Conservation (phyloP, 30 jellyfish, hydroid and myxozoan genomes). For the Aurelia coerulea region DNA sequence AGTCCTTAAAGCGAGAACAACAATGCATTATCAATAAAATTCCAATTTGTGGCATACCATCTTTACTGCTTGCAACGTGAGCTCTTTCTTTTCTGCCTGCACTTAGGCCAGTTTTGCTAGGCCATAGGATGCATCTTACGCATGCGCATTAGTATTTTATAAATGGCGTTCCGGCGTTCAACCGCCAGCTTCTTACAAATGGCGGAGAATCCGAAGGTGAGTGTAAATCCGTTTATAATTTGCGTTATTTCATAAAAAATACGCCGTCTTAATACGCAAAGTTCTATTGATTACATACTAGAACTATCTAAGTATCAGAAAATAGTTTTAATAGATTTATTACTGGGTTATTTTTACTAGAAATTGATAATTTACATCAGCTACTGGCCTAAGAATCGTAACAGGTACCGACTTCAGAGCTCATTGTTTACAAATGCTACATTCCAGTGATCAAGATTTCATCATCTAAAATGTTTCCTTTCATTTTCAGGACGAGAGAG, state of each 20-base stretch:
- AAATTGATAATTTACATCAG: not conserved
- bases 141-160: slow-evolving; percentile 53
- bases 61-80: not conserved
- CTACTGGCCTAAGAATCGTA: not conserved
- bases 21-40: not conserved
- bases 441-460: not conserved
- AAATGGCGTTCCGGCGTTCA: slow-evolving; percentile 49
- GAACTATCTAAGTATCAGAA: too few relatives aligned
- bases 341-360: not conserved
- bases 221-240: slow-evolving; percentile 7
- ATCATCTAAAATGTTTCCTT: not conserved
- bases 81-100: not conserved
- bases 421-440: slow-evolving; percentile 2
- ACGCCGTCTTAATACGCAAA: not conserved
- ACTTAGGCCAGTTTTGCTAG: slow-evolving; percentile 25
- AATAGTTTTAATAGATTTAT: not conserved
- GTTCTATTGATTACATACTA: too few relatives aligned
- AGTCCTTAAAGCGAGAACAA: not conserved
- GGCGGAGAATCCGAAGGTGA: slow-evolving; percentile 80
- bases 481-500: slow-evolving; percentile 41
- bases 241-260: not conserved
- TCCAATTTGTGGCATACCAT: not conserved
- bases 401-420: not conserved
- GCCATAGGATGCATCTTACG: slow-evolving; percentile 10
- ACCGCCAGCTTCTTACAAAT: slow-evolving; percentile 62